Conservation (phyloP, 1,140 invertebrate genomes). For the Eciton burchellii region DNA sequence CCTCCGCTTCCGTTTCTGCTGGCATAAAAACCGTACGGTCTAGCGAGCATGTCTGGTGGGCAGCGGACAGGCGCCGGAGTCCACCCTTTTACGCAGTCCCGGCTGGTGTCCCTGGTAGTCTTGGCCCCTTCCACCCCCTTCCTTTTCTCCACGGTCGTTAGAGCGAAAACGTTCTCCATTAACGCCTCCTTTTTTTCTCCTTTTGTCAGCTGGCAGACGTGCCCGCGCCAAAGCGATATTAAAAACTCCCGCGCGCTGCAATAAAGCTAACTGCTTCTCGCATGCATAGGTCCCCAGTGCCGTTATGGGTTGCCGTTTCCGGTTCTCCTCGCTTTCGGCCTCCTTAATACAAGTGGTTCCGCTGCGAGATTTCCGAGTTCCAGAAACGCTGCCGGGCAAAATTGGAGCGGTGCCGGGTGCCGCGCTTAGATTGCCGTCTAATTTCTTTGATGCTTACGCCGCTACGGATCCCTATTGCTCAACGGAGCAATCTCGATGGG, state of each 20-base stretch:
- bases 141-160: slow-evolving; percentile 81
- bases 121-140: slow-evolving; percentile 73
- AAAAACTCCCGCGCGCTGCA: slow-evolving; percentile 80
- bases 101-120: slow-evolving; percentile 67
- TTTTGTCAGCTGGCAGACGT: slow-evolving; percentile 83
- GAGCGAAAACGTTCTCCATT: slow-evolving; percentile 84
- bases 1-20: slow-evolving; percentile 64
- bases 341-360: slow-evolving; percentile 39
- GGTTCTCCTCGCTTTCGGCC: slow-evolving; percentile 54
- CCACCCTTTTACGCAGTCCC: slow-evolving; percentile 71
- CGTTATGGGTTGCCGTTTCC: slow-evolving; percentile 50
- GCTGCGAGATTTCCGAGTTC: slow-evolving; percentile 47
- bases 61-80: slow-evolving; percentile 72
- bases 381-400: no score
- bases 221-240: slow-evolving; percentile 83
- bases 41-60: slow-evolving; percentile 73
- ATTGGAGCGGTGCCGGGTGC: slow-evolving; percentile 19
- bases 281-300: slow-evolving; percentile 68
- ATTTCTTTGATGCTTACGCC: not conserved
- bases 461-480: not conserved
- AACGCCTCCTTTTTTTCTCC: slow-evolving; percentile 79
- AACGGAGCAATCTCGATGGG: no score
- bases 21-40: slow-evolving; percentile 73
- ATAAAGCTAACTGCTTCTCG: slow-evolving; percentile 82
- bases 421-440: slow-evolving; percentile 2